These are phyloP conservation scores for Ifrita kowaldi DNA, from an alignment of 2,113 vertebrate genomes.

Conservation along the genomic window DNA sequence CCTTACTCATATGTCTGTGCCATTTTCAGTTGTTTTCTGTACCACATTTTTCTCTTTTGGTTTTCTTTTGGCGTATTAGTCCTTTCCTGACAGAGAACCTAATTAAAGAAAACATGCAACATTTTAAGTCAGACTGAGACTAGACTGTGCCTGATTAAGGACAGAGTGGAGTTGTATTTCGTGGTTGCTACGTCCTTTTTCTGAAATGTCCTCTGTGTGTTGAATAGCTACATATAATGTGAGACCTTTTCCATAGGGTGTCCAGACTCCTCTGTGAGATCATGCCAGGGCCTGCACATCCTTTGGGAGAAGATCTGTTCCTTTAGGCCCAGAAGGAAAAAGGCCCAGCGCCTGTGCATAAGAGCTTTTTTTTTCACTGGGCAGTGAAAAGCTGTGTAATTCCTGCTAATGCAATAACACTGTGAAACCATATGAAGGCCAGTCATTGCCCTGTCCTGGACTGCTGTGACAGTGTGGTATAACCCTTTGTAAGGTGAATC, in stretches of 20 bases:
- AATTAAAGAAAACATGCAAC: background rate
- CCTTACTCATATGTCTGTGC: background rate
- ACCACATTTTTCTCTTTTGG: background rate
- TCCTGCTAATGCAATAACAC: background rate
- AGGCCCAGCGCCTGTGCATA: background rate
- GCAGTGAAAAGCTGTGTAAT: background rate
- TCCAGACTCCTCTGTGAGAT: background rate
- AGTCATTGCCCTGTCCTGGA: background rate
- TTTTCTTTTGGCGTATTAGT: background rate
- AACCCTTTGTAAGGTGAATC: background rate
- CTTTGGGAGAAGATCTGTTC: background rate
- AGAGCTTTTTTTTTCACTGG: background rate
- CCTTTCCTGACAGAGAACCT: background rate
- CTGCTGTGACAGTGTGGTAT: background rate
- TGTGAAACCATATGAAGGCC: background rate
- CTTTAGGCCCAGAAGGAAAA: background rate
- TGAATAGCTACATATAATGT: background rate
- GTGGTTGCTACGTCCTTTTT: background rate
- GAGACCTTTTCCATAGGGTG: background rate
- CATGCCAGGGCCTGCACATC: background rate
- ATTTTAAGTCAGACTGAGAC: background rate
- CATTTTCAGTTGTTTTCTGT: background rate
- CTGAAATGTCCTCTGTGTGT: background rate
- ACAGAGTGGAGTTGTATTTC: background rate
- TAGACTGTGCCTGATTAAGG: background rate